Percentiles rank a stretch among this genome's conserved stretches.
These are phyloP conservation scores for Jacana jacana DNA, from an alignment of 2,113 vertebrate species.

Conservation along the genomic window DNA sequence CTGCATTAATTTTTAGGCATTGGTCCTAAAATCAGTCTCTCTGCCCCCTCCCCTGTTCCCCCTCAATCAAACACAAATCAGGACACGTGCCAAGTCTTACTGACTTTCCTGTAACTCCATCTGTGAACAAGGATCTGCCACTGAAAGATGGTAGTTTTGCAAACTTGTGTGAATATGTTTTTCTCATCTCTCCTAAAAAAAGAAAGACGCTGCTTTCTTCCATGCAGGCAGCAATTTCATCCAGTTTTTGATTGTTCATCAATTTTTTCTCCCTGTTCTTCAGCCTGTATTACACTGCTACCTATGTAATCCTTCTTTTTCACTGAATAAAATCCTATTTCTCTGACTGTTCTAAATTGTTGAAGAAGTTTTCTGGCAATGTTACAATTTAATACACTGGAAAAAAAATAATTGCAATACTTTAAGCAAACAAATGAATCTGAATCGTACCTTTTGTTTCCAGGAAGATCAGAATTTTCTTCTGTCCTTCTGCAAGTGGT, in stretches of 20 bases:
- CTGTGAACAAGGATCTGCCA: constrained; percentile 54
- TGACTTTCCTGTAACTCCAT: constrained; percentile 60
- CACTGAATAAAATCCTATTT: neutral
- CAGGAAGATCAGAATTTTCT: neutral
- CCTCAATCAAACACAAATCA: constrained; percentile 63
- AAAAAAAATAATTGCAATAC: neutral
- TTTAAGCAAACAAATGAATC: neutral
- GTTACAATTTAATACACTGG: neutral
- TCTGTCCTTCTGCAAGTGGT: neutral
- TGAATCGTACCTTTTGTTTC: constrained; percentile 14
- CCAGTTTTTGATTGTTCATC: neutral
- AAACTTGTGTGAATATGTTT: constrained; percentile 18
- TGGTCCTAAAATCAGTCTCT: constrained; percentile 63
- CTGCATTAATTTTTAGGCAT: constrained; percentile 68
- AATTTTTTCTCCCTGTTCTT: neutral
- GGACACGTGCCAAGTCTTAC: constrained; percentile 42
- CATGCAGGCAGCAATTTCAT: neutral
- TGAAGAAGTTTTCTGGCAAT: neutral
- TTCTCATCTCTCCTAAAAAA: neutral
- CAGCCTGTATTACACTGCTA: neutral
- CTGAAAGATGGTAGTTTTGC: constrained; percentile 41
- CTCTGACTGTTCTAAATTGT: neutral
- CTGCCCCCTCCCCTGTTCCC: constrained; percentile 24
- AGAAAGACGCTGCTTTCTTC: neutral
- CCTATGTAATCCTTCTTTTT: neutral